Evolutionary conservation across 2,797 vertebrate genomes (phyloP).

Genomic region (Scyliorhinus canicula): DNA sequence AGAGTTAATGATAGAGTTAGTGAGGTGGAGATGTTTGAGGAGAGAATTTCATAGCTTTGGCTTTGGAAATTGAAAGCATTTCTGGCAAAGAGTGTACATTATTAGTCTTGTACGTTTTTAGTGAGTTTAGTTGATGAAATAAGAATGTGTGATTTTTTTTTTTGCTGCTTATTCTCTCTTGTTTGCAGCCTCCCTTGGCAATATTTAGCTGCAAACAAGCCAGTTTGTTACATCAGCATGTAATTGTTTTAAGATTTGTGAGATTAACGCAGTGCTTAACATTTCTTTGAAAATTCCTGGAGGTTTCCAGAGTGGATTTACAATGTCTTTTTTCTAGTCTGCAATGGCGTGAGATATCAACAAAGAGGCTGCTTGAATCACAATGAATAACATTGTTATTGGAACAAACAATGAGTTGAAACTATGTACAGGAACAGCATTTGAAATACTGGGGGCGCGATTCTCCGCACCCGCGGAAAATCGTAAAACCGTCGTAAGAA

Average conservation of each 20-base stretch:
- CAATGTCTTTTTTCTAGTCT: neutral
- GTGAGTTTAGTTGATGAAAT: neutral
- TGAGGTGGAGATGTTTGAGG: neutral
- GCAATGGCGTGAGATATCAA: too few relatives aligned
- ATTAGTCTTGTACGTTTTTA: neutral
- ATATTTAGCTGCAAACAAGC: neutral
- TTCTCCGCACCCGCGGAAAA: too few relatives aligned
- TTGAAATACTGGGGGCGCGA: too few relatives aligned
- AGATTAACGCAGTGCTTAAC: neutral
- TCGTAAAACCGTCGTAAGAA: too few relatives aligned
- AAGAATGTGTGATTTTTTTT: neutral
- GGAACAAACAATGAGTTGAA: too few relatives aligned
- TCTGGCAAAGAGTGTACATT: neutral
- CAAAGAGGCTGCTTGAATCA: too few relatives aligned
- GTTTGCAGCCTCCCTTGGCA: neutral
- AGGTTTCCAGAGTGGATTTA: neutral
- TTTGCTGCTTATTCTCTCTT: neutral
- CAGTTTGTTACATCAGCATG: neutral
- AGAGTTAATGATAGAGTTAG: too few relatives aligned
- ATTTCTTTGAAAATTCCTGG: neutral
- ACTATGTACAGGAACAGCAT: too few relatives aligned
- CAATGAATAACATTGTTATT: too few relatives aligned
- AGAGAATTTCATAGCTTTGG: too few relatives aligned
- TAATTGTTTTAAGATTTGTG: neutral
- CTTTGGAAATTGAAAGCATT: neutral